A percentile compares a stretch with the other conserved stretches of the same genome.
These are phyloP conservation scores for Pteromalus puparum DNA, from an alignment of 1,140 invertebrate species.

Conservation along the genomic window DNA sequence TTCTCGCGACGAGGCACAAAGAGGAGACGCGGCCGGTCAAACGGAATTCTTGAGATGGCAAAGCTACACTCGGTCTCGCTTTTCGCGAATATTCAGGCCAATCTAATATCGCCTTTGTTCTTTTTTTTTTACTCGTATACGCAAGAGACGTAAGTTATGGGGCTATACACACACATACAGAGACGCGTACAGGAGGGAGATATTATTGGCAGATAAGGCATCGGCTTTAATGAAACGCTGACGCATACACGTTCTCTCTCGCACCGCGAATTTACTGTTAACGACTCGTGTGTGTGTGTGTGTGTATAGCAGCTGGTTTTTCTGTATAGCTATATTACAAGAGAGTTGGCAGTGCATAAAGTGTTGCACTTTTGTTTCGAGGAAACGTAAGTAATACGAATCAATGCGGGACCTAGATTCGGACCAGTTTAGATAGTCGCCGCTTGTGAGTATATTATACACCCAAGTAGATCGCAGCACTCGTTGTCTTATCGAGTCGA, in stretches of 20 bases:
- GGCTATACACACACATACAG: not conserved
- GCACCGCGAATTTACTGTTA: not conserved
- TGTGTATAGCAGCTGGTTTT: not conserved
- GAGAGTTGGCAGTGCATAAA: not conserved
- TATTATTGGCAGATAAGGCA: slow-evolving; percentile 19
- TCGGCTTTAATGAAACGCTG: not conserved
- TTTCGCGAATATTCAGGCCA: not conserved
- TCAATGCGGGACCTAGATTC: not conserved
- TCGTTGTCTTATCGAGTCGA: too few relatives aligned
- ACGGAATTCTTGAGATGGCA: slow-evolving; percentile 32
- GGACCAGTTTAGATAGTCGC: not conserved
- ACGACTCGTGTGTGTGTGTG: not conserved
- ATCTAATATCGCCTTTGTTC: not conserved
- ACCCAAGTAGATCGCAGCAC: too few relatives aligned
- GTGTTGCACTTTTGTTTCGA: not conserved
- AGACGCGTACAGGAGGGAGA: not conserved
- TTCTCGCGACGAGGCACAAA: not conserved
- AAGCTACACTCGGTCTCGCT: not conserved
- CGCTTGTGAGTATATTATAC: too few relatives aligned
- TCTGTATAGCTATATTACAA: not conserved
- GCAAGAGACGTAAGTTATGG: not conserved
- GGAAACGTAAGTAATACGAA: slow-evolving; percentile 1
- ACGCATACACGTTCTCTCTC: not conserved
- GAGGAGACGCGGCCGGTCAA: not conserved
- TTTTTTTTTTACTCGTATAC: not conserved